Evolutionary conservation across 2,888 invertebrate genomes (phyloP), one percentile per base, ranked within the genome.

Genomic region (Eristalis tenax): DNA sequence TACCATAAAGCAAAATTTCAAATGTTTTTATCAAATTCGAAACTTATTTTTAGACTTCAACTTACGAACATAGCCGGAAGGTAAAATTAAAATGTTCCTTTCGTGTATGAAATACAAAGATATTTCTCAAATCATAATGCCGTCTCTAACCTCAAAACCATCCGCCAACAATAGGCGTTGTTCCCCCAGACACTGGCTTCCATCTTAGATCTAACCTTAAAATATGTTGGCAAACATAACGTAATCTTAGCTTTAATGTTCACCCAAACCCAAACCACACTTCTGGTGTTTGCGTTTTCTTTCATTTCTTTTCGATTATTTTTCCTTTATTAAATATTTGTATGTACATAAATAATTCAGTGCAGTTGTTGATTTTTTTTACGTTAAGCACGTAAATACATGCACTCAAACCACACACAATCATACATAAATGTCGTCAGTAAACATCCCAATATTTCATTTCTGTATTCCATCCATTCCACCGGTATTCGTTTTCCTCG

Each of bases 401-500:
- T 43, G 4, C 4, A 18, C 63, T 71, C 61, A 61, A 83, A 59
- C 59, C 32, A 50, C 32, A 15, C 13, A 43, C 11, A 28, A 59
- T 23, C 28, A 28, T 79, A 68, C 71, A 50, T 8, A 50, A 32
- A 1, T 32, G 32, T 6, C 10, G 32, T 32, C 18, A 50, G n/a
- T 18, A 35, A 57, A 75, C 5, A 73, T 81, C 84, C 84, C 84
- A 22, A 18, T 85, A 69, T 81, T 68, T 64, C 23, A 61, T 61
- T 80, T 32, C 61, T 76, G 18, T 80, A 73, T 64, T 69, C 15
- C 8, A 26, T 4, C 15, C 32, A 40, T 32, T 35, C 13, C 64
- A 50, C 50, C 50, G 50, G 50, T 50, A 18, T 50, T 18, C 8
- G 18, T 18, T n/a, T n/a, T 6, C 18, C 18, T 22, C 50, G 15